phyloP scores from a whole-genome alignment of 1,140 invertebrate species.

The Tetramorium simillimum region DNA sequence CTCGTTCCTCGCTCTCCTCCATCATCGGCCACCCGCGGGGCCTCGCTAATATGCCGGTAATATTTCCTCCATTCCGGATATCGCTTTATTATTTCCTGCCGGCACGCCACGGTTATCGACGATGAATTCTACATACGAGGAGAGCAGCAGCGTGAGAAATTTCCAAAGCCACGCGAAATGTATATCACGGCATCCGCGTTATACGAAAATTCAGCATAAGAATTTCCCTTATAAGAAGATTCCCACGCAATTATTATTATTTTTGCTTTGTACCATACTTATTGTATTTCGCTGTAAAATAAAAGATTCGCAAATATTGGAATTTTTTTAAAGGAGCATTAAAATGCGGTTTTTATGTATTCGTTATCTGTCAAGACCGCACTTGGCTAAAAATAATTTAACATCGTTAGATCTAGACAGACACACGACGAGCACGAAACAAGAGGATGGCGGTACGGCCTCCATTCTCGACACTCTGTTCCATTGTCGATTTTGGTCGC shows the following conservation, averaged over 20 bases:
- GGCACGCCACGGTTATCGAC: conserved; percentile 54
- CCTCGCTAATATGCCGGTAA: conserved; percentile 75
- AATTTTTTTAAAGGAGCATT: not conserved
- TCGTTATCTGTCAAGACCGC: not conserved
- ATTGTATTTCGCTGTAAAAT: not conserved
- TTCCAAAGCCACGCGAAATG: conserved; percentile 18
- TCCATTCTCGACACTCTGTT: conserved; percentile 63
- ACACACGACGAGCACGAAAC: conserved; percentile 57
- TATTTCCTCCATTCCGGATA: conserved; percentile 79
- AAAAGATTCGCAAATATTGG: not conserved
- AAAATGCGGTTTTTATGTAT: not conserved
- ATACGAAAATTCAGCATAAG: not conserved
- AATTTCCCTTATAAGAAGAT: not conserved
- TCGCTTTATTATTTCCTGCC: conserved; percentile 78
- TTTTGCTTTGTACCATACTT: not conserved
- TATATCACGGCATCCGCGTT: not conserved
- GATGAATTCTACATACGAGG: conserved; percentile 56
- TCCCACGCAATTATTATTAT: not conserved
- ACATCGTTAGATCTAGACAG: not conserved
- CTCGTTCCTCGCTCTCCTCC: conserved; percentile 44
- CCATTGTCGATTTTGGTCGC: conserved; percentile 77
- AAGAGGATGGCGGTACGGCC: conserved; percentile 54
- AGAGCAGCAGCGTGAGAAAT: conserved; percentile 49
- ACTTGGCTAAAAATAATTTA: not conserved
- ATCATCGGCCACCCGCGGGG: conserved; percentile 66